Conservation (phyloP, 2,888 invertebrate species). For the Napeogenes sylphis region DNA sequence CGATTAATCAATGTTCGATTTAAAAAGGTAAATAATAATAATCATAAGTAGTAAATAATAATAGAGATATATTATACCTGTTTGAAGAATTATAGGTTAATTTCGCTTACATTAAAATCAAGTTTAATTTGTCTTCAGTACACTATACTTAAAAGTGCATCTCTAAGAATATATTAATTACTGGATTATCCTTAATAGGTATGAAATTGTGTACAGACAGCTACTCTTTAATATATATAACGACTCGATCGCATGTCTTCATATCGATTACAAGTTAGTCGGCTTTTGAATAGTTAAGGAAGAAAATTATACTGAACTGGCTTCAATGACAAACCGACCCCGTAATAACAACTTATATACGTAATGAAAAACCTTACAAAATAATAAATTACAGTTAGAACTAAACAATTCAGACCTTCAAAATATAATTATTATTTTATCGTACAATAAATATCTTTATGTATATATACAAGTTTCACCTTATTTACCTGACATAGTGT, state of each 20-base stretch:
- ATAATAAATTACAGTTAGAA: too few species aligned
- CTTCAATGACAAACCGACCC: conserved; percentile 4
- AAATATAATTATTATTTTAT: too few species aligned
- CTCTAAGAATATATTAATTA: too few species aligned
- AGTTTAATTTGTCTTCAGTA: too few species aligned
- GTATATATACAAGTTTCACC: neutral
- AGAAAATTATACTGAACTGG: conserved; percentile 13
- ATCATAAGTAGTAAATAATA: too few species aligned
- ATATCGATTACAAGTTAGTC: neutral
- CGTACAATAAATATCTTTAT: too few species aligned
- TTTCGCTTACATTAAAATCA: neutral
- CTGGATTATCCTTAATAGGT: too few species aligned
- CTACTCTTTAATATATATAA: neutral
- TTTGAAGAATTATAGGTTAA: neutral
- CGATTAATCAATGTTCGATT: neutral
- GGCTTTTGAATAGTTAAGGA: conserved; percentile 13
- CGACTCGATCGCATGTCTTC: conserved; percentile 17
- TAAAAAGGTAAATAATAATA: too few species aligned
- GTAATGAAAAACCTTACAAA: too few species aligned
- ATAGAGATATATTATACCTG: too few species aligned
- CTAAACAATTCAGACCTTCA: too few species aligned
- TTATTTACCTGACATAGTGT: neutral
- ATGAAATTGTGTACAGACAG: too few species aligned
- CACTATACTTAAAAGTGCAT: neutral
- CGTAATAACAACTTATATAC: neutral